Percentiles rank a stretch among this genome's conserved stretches.
These are phyloP conservation scores for Xenopus petersii DNA, from an alignment of 2,797 vertebrate species.

Conservation along the genomic window DNA sequence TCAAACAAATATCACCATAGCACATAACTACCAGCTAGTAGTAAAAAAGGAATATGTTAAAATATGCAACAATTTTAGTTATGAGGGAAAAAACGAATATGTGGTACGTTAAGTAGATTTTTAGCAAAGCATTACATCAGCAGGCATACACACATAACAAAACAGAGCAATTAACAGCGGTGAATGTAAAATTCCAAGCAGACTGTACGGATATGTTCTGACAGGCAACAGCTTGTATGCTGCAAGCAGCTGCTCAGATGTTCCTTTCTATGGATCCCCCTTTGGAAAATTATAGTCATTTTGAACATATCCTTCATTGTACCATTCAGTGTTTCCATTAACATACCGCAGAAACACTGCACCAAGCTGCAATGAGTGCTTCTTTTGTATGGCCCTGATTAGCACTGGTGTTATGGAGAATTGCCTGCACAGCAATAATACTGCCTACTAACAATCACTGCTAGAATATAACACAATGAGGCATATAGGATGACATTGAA, in stretches of 20 bases:
- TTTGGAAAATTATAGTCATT: slow-evolving; percentile 28
- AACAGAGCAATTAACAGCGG: not conserved
- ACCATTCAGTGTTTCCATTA: slow-evolving; percentile 25
- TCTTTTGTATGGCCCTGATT: too few relatives aligned
- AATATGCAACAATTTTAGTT: too few relatives aligned
- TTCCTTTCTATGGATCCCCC: slow-evolving; percentile 19
- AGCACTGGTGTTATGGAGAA: too few relatives aligned
- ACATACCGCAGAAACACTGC: not conserved
- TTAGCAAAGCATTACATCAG: not conserved
- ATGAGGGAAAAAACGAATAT: too few relatives aligned
- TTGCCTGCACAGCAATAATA: too few relatives aligned
- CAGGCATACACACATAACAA: not conserved
- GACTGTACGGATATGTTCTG: not conserved
- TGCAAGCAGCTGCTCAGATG: slow-evolving; percentile 22
- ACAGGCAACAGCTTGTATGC: slow-evolving; percentile 17
- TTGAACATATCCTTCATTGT: slow-evolving; percentile 15
- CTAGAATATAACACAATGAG: too few relatives aligned
- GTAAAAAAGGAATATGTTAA: too few relatives aligned
- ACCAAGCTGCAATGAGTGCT: too few relatives aligned
- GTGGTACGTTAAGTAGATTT: too few relatives aligned
- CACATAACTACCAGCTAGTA: too few relatives aligned
- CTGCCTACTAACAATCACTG: too few relatives aligned
- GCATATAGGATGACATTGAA: too few relatives aligned
- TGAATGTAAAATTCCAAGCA: not conserved
- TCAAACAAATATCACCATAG: not conserved